phyloP scores from a whole-genome alignment of 2,113 vertebrate species.

The Toxotes jaculatrix region DNA sequence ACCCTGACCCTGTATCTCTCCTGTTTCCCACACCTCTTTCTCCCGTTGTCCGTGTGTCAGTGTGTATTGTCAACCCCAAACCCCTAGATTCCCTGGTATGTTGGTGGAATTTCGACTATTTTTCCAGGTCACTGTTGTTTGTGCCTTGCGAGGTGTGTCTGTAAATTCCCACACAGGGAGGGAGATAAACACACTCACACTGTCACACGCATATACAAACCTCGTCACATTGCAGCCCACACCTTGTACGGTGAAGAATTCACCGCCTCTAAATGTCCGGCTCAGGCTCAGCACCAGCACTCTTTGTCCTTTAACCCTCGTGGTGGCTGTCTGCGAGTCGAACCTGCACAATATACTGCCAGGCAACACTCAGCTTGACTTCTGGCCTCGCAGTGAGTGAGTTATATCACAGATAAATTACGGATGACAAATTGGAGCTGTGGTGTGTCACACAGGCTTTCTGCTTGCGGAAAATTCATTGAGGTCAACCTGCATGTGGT shows the following conservation, averaged over 20 bases:
- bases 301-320: slow-evolving; percentile 24
- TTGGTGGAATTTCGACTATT: slow-evolving; percentile 80
- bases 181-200: slow-evolving; percentile 77
- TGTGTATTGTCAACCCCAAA: slow-evolving; percentile 70
- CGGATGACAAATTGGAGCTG: slow-evolving; percentile 44
- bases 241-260: slow-evolving; percentile 54
- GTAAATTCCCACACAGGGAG: slow-evolving; percentile 79
- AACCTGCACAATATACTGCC: slow-evolving; percentile 11
- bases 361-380: background rate
- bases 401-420: slow-evolving; percentile 45
- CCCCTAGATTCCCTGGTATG: slow-evolving; percentile 78
- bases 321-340: background rate
- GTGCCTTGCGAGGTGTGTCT: slow-evolving; percentile 77
- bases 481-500: slow-evolving; percentile 37
- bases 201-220: slow-evolving; percentile 66
- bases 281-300: background rate
- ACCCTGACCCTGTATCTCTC: slow-evolving; percentile 78
- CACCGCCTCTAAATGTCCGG: slow-evolving; percentile 8
- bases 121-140: slow-evolving; percentile 83
- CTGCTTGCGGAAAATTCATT: slow-evolving; percentile 30
- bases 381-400: slow-evolving; percentile 1
- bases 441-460: slow-evolving; percentile 33
- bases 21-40: slow-evolving; percentile 77
- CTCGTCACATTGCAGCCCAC: slow-evolving; percentile 52
- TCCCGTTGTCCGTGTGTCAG: slow-evolving; percentile 36